Evolutionary conservation across 2,113 vertebrate species (phyloP), one percentile per base, ranked within the genome.

Genomic region (Platanista minor): DNA sequence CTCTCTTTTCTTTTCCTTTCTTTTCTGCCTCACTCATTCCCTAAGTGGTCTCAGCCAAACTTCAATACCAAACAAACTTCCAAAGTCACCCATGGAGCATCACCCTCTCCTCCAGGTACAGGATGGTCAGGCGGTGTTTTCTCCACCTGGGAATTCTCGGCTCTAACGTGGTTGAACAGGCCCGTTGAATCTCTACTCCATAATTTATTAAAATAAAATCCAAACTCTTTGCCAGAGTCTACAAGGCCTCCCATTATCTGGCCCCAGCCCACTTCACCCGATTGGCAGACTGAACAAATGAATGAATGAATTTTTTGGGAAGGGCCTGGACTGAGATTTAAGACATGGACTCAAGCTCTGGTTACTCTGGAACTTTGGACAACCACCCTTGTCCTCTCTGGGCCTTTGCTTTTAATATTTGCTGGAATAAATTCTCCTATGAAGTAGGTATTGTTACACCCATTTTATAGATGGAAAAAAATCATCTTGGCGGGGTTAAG

Each of bases 41-140:
- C 46, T 21, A 8, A 52, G 29, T 1, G 20, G 41, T 61, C 29
- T 31, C 82, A 52, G 20, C 11, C 21, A 49, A 71, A 84, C 29
- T 10, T 21, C 7, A 61, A 74, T 23, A 17, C 54, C 57, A 25
- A 27, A 3, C 54, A n/a, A 3, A 9, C 5, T 23, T 33, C 61
- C 43, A 20, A 15, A 25, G 61, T 75, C 21, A 1, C 27, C n/a
- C 27, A 0, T 6, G 18, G 15, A 33, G 20, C 31, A 15, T 7
- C 62, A 5, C 5, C 90, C 20, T 88, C 25, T 39, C 23, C 25
- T n/a, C 13, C 21, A 31, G 20, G 33, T 2, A 27, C 14, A 4
- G 9, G 3, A 10, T 1, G 59, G 29, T 18, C 18, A 41, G 11
- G 80, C 3, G 21, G 4, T 0, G 1, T 10, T 1, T 1, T 62